Percentiles rank a stretch among this genome's conserved stretches.
Conservation (phyloP, 2,113 vertebrate species). For the Bos javanicus region DNA sequence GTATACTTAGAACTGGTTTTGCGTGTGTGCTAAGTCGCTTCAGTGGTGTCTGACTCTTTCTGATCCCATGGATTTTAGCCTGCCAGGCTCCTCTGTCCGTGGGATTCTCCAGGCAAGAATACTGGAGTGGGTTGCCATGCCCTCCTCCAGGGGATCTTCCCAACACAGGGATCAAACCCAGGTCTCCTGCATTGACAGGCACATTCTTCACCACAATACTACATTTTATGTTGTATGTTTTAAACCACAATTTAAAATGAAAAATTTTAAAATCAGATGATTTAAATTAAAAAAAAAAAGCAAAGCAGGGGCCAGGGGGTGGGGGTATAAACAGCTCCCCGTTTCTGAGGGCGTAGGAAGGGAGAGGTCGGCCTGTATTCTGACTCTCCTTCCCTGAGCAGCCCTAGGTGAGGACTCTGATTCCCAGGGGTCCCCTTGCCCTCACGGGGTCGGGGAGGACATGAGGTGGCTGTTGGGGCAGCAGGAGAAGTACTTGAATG, state of each 20-base stretch:
- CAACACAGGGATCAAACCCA: background rate
- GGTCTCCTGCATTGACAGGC: background rate
- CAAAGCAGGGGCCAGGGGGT: background rate
- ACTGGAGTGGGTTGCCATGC: background rate
- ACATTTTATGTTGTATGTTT: background rate
- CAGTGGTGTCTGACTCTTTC: background rate
- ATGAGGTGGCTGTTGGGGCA: background rate
- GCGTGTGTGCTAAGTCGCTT: fast-evolving
- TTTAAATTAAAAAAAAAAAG: background rate
- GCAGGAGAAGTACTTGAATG: background rate
- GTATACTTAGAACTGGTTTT: background rate
- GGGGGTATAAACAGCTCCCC: background rate
- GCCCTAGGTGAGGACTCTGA: background rate
- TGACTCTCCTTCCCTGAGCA: background rate
- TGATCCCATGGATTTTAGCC: background rate
- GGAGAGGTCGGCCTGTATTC: background rate
- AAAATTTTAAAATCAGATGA: background rate
- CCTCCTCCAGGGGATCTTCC: background rate
- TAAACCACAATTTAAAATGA: background rate
- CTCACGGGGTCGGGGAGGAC: background rate
- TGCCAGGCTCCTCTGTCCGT: fast-evolving
- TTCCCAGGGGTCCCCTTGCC: background rate
- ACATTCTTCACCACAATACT: background rate
- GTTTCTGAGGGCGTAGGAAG: background rate
- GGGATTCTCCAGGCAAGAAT: background rate